phyloP scores from a whole-genome alignment of 2,113 vertebrate species.

The Marcusenius ussheri region DNA sequence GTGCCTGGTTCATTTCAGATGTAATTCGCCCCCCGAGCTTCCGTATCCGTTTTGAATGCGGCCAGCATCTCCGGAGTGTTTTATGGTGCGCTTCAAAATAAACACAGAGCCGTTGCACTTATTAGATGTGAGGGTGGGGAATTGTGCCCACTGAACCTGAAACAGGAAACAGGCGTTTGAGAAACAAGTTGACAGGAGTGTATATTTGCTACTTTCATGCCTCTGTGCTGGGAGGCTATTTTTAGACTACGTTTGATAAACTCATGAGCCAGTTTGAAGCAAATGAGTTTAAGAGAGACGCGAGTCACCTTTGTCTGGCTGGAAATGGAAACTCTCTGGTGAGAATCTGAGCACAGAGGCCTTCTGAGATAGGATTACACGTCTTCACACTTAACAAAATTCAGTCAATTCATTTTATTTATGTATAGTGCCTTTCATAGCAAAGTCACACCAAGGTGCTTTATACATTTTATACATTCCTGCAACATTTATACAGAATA shows the following conservation, averaged over 20 bases:
- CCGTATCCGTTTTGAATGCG: neutral
- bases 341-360: neutral
- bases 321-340: neutral
- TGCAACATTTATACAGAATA: neutral
- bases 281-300: neutral
- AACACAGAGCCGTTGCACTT: neutral
- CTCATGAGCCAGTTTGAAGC: neutral
- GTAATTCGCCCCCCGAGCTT: neutral
- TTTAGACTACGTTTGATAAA: neutral
- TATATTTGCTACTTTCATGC: neutral
- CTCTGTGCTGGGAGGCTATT: neutral
- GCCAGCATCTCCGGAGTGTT: neutral
- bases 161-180: neutral
- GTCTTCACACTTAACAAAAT: neutral
- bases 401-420: neutral
- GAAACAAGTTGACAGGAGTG: neutral
- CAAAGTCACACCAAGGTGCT: neutral
- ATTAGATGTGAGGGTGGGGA: neutral
- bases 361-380: neutral
- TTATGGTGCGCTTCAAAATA: neutral
- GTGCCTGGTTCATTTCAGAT: neutral
- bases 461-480: neutral
- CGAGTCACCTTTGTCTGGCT: neutral
- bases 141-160: neutral
- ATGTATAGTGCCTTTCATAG: neutral